Base-by-base conservation (phyloP, 2,113 vertebrate genomes). In the Spizaetus ornatus region DNA sequence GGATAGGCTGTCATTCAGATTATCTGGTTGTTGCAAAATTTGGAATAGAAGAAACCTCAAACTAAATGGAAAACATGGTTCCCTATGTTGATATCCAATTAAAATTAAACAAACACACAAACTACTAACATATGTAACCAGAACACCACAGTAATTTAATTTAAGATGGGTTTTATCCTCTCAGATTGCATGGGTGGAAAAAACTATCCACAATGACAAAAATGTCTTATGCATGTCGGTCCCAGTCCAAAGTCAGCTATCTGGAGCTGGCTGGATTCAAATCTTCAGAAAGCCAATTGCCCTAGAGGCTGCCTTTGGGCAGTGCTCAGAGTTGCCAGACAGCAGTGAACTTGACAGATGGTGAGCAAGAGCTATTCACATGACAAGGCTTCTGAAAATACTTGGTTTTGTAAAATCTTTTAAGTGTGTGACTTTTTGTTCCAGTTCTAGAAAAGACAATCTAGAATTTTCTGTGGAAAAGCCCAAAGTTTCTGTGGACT, bases 21-120 rank as follows among this genome's bases (percentile, higher is more conserved):
- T 87, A 61, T 69, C 45, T 79, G 23, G 23, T 56, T 59, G 27
- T 65, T 80, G 53, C 5, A 6, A 90, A 94, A 82, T 79, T n/a
- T 38, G 34, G 21, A 79, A 58, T 61, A 79, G 62, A 65, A 58
- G 38, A 85, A 65, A 72, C 8, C 16, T 87, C 79, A 38, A 87
- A 42, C 34, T 65, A 50, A 77, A 72, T 17, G n/a, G 36, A 88
- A 94, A 82, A 82, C 13, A 36, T 27, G 17, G 11, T 78, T 90
- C 11, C 19, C 43, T 80, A 7, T 69, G 47, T 76, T 84, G 11
- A 4, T 79, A 52, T 36, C 16, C 31, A 93, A 73, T 85, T 85
- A 90, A 93, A 93, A 89, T 89, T 88, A 90, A 86, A 47, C 70
- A 90, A 90, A 88, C 36, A 61, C n/a, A 53, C 40, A 80, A 92